These are phyloP conservation scores for Argopecten irradians DNA, from an alignment of 1,140 invertebrate species.

Conservation along the genomic window DNA sequence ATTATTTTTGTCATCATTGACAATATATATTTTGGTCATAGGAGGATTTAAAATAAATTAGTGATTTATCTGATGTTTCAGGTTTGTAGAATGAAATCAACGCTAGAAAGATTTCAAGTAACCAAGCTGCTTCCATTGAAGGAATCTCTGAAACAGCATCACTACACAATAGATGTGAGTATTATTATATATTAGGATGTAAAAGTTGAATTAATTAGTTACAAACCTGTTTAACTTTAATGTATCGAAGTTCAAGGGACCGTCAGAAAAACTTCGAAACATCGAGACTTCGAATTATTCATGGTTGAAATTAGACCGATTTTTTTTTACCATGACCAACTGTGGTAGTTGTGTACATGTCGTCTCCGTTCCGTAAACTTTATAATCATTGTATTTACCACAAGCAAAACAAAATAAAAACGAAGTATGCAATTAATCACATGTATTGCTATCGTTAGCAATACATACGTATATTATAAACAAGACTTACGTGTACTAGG, in stretches of 20 bases:
- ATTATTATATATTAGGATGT: not conserved
- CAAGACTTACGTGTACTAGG: not conserved
- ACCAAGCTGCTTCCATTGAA: slow-evolving; percentile 86
- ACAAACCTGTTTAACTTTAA: not conserved
- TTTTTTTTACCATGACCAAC: too few relatives aligned
- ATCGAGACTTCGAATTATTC: too few relatives aligned
- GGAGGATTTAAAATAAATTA: not conserved
- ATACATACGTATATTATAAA: too few relatives aligned
- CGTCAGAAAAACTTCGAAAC: too few relatives aligned
- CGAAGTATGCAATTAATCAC: too few relatives aligned
- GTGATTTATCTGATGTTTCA: slow-evolving; percentile 45
- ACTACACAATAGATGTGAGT: slow-evolving; percentile 72
- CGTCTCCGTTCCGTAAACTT: too few relatives aligned
- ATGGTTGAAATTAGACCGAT: too few relatives aligned
- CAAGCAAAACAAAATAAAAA: too few relatives aligned
- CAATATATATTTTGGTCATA: not conserved
- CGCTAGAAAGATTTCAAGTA: slow-evolving; percentile 90
- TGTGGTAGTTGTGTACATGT: too few relatives aligned
- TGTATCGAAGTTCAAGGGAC: too few relatives aligned
- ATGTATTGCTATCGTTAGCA: too few relatives aligned
- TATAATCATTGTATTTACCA: too few relatives aligned
- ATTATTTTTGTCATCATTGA: not conserved
- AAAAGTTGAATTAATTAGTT: not conserved
- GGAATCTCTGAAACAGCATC: slow-evolving; percentile 69
- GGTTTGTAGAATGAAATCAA: slow-evolving; percentile 87